These are phyloP conservation scores for Grammomys dolichurus DNA, from an alignment of 2,113 vertebrate species.

Conservation along the genomic window DNA sequence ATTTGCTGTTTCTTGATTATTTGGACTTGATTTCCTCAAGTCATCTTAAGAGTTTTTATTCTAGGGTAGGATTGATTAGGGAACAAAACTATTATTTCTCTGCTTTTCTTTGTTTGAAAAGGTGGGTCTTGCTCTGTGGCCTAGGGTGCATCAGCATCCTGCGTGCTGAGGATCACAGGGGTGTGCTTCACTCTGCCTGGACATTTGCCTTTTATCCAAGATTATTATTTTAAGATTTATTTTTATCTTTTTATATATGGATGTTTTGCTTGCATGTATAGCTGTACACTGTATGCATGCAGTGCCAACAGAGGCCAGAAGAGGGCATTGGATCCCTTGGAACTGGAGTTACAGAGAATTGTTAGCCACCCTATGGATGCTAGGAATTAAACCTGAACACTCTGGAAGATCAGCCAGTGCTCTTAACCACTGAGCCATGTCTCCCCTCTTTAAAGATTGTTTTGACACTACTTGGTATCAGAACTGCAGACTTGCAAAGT, in stretches of 20 bases:
- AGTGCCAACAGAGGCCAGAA: background rate
- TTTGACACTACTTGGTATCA: background rate
- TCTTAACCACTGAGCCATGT: background rate
- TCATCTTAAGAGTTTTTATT: slow-evolving; percentile 48
- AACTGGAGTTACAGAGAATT: background rate
- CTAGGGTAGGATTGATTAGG: background rate
- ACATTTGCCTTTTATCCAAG: background rate
- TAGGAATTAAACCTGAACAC: background rate
- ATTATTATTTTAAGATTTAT: background rate
- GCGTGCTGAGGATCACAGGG: background rate
- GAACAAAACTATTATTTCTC: slow-evolving; percentile 30
- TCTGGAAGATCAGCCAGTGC: background rate
- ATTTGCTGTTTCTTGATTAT: slow-evolving; percentile 56
- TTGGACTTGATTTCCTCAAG: slow-evolving; percentile 54
- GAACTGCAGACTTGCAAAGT: slow-evolving; percentile 25
- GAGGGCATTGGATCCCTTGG: background rate
- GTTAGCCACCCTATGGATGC: background rate
- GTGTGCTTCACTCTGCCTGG: background rate
- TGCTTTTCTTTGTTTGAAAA: background rate
- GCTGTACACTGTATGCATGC: background rate
- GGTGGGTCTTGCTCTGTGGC: background rate
- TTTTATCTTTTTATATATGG: background rate
- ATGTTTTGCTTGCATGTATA: background rate
- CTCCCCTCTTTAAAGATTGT: background rate
- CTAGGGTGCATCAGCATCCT: background rate